Base-by-base conservation (phyloP, 2,888 invertebrate genomes). In the Pseudococcus viburni region DNA sequence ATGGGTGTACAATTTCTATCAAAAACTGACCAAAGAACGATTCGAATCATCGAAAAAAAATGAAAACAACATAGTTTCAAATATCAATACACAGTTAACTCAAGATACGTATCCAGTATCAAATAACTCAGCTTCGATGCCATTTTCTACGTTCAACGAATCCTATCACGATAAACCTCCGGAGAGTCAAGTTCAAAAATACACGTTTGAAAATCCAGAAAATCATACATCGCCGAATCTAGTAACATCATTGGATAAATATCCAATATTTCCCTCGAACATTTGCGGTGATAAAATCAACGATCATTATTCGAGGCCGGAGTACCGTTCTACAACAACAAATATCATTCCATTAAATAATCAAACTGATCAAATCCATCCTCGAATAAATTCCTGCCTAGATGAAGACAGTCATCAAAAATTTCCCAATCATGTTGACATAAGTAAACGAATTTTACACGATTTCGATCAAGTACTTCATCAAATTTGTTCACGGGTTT, bases 1-100 rank as follows among this genome's bases (percentile, higher is more conserved):
- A 15, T 85, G 84, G 84, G 84, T 59, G 42, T 85, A 85, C n/a
- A 85, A 85, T 85, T 85, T 83, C 12, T 83, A 83, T n/a, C 42
- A 33, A 19, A 83, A 83, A 19, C 6, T 83, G 19, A 46, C 46
- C 19, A 83, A 83, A 19, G 46, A 83, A 22, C 80, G 80, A 8
- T 46, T 8, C 15, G 80, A 83, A 46, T 64, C 11, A 22, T 59
- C n/a, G 17, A 17, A 80, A 17, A 42, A 42, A 42, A 42, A 42
- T 42, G 26, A n/a, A 42, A 5, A 22, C 0, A 26, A 0, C 3
- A 17, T 22, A 22, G 4, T 6, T 22, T 64, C 64, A 9, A 6
- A 77, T 12, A 39, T n/a, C 12, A 12, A 33, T 17, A 77, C 12
- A 39, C 77, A 77, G 39, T 17, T 39, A 33, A 5, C 19, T 33